These are phyloP conservation scores for Fragum fragum DNA, from an alignment of 2,888 invertebrate species.

Conservation along the genomic window DNA sequence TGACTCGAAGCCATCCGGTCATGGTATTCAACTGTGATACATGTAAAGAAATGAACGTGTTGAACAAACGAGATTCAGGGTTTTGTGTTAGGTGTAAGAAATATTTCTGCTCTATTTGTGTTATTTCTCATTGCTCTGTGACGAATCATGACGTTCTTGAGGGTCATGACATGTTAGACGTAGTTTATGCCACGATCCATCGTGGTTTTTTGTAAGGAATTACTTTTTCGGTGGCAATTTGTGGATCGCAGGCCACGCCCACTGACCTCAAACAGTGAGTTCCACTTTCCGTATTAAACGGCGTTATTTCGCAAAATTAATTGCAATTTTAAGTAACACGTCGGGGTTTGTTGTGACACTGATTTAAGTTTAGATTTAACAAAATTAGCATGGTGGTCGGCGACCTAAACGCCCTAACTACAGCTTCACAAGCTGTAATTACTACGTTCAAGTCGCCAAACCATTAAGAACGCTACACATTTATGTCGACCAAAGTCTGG, in stretches of 20 bases:
- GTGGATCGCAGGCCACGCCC: too few relatives aligned
- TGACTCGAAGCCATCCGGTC: conserved; percentile 51
- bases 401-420: too few relatives aligned
- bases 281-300: background rate
- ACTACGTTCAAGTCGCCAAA: too few relatives aligned
- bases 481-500: too few relatives aligned
- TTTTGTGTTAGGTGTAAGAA: conserved; percentile 50
- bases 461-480: too few relatives aligned
- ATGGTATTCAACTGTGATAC: conserved; percentile 54
- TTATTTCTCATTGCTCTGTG: conserved; percentile 43
- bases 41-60: conserved; percentile 57
- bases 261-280: background rate
- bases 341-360: too few relatives aligned
- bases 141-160: conserved; percentile 49
- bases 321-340: too few relatives aligned
- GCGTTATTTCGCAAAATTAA: background rate
- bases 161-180: conserved; percentile 48
- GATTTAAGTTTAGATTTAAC: too few relatives aligned
- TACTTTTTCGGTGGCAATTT: background rate
- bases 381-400: too few relatives aligned
- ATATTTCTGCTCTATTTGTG: conserved; percentile 44
- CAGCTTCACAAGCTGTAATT: too few relatives aligned
- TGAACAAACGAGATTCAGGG: conserved; percentile 45
- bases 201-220: conserved; percentile 7
- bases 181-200: conserved; percentile 46